Percentiles rank a stretch among this genome's conserved stretches.
Evolutionary conservation across 2,888 invertebrate species (phyloP).

Genomic region (Habroteleia sp.): DNA sequence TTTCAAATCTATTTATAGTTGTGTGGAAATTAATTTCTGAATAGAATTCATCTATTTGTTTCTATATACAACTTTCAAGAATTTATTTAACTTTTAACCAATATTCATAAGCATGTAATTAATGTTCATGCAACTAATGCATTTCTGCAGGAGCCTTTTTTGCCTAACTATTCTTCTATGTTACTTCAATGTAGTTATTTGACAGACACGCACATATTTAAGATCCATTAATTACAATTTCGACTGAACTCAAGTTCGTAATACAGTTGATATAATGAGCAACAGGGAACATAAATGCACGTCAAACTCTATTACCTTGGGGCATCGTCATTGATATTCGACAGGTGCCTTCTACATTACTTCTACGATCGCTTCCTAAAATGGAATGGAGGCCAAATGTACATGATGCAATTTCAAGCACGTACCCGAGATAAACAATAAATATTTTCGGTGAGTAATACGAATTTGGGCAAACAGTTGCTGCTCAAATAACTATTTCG

Average conservation of each 20-base stretch:
- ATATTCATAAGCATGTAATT: no score
- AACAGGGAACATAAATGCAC: slow-evolving; percentile 38
- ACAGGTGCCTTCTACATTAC: slow-evolving; percentile 57
- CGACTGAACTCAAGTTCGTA: slow-evolving; percentile 12
- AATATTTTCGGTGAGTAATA: slow-evolving; percentile 56
- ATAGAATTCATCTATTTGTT: no score
- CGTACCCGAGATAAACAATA: slow-evolving; percentile 59
- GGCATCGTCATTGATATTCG: slow-evolving; percentile 59
- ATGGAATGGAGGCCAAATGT: slow-evolving; percentile 51
- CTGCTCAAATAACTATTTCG: slow-evolving; percentile 24
- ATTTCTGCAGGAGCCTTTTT: no score
- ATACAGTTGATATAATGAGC: slow-evolving; percentile 44
- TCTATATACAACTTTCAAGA: no score
- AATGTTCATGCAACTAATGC: no score
- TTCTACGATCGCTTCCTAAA: slow-evolving; percentile 48
- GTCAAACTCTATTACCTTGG: slow-evolving; percentile 49
- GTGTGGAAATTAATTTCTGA: no score
- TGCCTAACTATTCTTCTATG: no score
- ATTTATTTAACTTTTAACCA: no score
- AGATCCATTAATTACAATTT: slow-evolving; percentile 36
- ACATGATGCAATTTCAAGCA: slow-evolving; percentile 50
- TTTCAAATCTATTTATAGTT: no score
- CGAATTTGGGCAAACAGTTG: slow-evolving; percentile 50
- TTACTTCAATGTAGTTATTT: no score
- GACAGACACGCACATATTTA: no score